Conservation (phyloP, 2,797 vertebrate species). For the Siniperca obscura region DNA sequence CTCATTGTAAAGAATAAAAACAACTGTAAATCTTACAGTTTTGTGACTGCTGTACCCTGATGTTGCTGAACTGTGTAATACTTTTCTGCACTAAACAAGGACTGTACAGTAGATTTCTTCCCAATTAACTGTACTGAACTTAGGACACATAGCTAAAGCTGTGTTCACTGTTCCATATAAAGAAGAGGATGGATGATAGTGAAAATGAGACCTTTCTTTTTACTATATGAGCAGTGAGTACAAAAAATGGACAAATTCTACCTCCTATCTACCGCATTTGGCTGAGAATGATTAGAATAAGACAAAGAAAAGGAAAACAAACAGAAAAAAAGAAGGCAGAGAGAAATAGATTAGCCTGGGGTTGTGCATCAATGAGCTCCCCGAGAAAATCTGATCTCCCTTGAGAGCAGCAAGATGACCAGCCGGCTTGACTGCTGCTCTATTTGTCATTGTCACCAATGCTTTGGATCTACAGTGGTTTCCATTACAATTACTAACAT, state of each 20-base stretch:
- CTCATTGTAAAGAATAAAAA: not conserved
- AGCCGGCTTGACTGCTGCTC: constrained; percentile 32
- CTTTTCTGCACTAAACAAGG: not conserved
- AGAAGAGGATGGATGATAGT: not conserved
- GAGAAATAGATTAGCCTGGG: constrained; percentile 48
- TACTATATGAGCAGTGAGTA: not conserved
- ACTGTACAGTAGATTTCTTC: not conserved
- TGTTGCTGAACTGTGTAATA: not conserved
- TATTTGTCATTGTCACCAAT: constrained; percentile 65
- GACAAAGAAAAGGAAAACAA: constrained; percentile 14
- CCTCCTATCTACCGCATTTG: not conserved
- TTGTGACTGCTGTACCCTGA: not conserved
- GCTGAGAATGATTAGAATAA: constrained; percentile 13
- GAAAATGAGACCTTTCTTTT: not conserved
- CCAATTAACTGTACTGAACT: constrained; percentile 19
- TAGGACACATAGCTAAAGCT: not conserved
- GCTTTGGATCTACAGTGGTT: constrained; percentile 49
- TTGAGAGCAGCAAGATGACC: constrained; percentile 49
- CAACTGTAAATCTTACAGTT: not conserved
- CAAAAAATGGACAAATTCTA: not conserved
- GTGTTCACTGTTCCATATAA: not conserved
- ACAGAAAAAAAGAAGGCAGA: constrained; percentile 16
- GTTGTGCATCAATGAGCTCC: constrained; percentile 48
- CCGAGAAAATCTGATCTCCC: constrained; percentile 49
- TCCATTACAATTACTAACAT: constrained; percentile 47